phyloP scores from a whole-genome alignment of 1,140 invertebrate genomes.

The Chironomus striatipennis region DNA sequence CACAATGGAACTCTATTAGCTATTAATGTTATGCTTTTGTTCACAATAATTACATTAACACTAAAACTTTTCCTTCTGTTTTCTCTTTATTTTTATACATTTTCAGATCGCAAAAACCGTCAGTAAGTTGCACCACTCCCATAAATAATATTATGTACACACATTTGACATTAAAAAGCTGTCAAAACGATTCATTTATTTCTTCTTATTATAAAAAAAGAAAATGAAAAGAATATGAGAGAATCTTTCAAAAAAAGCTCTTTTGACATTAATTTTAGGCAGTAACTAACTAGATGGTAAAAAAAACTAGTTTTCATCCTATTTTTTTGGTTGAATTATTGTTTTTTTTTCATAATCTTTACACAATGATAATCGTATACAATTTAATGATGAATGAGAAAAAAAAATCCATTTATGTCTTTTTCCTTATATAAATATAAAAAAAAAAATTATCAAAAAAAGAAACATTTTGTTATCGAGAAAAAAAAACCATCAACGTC shows the following conservation, averaged over 20 bases:
- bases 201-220: not conserved
- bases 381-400: not conserved
- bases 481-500: not conserved
- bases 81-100: not conserved
- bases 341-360: not conserved
- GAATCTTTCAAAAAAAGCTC: conserved; percentile 1
- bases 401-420: not conserved
- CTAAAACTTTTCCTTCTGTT: not conserved
- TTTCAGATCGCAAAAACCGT: conserved; percentile 19
- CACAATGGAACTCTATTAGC: too few relatives aligned
- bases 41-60: not conserved
- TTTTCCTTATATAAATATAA: not conserved
- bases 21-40: not conserved
- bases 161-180: conserved; percentile 9
- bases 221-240: not conserved
- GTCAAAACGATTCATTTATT: conserved; percentile 14
- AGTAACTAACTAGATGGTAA: conserved; percentile 1
- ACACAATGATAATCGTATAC: conserved; percentile 13
- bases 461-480: not conserved
- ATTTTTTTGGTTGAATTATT: not conserved
- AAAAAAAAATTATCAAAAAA: not conserved
- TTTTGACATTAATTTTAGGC: conserved; percentile 14
- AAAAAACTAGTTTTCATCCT: not conserved
- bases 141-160: not conserved
- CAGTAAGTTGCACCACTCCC: conserved; percentile 16